A percentile compares a stretch with the other conserved stretches of the same genome.
phyloP scores from a whole-genome alignment of 2,888 invertebrate genomes.

The Parelbella ahira region DNA sequence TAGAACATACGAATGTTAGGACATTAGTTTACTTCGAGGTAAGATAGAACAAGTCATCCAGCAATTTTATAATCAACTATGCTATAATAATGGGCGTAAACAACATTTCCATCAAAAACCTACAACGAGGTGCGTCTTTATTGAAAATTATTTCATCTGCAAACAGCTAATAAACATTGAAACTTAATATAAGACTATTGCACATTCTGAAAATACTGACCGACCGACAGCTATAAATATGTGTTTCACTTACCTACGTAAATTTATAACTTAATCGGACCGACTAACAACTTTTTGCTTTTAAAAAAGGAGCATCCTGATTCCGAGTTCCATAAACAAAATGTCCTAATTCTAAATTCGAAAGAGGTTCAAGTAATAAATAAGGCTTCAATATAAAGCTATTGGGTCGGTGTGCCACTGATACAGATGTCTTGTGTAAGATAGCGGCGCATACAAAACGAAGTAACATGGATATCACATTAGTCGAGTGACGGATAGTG shows the following conservation, averaged over 20 bases:
- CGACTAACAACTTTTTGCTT: constrained; percentile 21
- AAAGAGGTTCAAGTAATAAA: constrained; percentile 64
- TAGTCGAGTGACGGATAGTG: constrained; percentile 53
- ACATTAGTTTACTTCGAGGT: no score
- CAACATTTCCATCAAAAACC: no score
- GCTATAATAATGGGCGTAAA: no score
- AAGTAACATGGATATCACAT: constrained; percentile 75
- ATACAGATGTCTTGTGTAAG: constrained; percentile 70
- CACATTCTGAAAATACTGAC: no score
- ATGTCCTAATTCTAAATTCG: constrained; percentile 54
- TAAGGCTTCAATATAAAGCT: constrained; percentile 70
- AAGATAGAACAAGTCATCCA: no score
- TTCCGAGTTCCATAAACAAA: constrained; percentile 40
- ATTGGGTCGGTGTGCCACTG: constrained; percentile 67
- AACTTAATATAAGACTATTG: no score
- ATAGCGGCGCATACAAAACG: constrained; percentile 72
- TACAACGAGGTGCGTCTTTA: no score
- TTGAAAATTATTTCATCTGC: no score
- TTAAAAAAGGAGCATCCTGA: constrained; percentile 36
- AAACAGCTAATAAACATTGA: no score
- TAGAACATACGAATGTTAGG: no score
- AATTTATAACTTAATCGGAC: constrained; percentile 20
- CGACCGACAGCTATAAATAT: constrained; percentile 1
- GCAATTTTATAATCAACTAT: no score
- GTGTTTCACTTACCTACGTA: constrained; percentile 4